phyloP scores from a whole-genome alignment of 2,113 vertebrate species.

The Anthoscopus minutus region DNA sequence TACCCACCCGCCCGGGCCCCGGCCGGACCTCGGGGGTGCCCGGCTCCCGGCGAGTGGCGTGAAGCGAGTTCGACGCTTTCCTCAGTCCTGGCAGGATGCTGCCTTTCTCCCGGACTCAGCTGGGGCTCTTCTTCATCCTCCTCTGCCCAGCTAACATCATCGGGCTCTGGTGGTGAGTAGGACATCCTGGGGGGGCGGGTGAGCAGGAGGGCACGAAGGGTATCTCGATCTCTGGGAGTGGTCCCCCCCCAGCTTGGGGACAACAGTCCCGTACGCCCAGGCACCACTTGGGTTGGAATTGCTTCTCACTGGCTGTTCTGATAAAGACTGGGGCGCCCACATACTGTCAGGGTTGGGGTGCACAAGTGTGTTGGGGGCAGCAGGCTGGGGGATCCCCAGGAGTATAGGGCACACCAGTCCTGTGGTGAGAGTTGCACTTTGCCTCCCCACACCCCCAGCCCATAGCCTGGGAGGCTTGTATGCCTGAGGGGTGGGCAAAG shows the following conservation, averaged over 20 bases:
- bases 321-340: not conserved
- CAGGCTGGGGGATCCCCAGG: not conserved
- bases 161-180: slow-evolving; percentile 92
- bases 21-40: not conserved
- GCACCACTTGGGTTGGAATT: not conserved
- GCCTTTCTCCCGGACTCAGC: slow-evolving; percentile 80
- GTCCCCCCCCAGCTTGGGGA: not conserved
- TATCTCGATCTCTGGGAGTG: not conserved
- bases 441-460: not conserved
- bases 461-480: not conserved
- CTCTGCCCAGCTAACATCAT: slow-evolving; percentile 94
- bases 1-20: not conserved
- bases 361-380: not conserved
- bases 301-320: not conserved
- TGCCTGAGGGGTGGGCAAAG: not conserved
- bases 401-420: not conserved
- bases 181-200: not conserved
- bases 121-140: slow-evolving; percentile 87
- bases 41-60: not conserved
- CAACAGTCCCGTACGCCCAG: not conserved
- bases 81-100: slow-evolving; percentile 73
- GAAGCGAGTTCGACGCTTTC: not conserved
- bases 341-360: fast-evolving
- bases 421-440: not conserved
- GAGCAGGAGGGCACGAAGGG: not conserved